These are phyloP conservation scores for Formicarius rufipectus DNA, from an alignment of 2,113 vertebrate genomes.

Conservation along the genomic window DNA sequence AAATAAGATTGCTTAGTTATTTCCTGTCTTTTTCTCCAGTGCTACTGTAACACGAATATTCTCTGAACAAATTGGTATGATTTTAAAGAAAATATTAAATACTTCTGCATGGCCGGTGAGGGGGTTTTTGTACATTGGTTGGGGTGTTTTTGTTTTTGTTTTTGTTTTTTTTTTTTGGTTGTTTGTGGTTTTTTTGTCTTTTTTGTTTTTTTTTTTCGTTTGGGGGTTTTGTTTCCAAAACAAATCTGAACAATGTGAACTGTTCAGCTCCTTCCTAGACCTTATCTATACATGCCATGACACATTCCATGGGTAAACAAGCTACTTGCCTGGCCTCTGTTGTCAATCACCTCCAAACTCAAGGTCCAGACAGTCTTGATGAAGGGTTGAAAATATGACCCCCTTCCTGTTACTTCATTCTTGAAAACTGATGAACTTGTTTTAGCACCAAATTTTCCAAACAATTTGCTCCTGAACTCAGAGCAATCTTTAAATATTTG, in stretches of 20 bases:
- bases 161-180: background rate
- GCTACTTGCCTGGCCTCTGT: rapidly evolving
- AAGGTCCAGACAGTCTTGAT: background rate
- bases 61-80: background rate
- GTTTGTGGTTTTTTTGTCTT: background rate
- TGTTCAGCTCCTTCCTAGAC: background rate
- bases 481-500: background rate
- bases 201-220: background rate
- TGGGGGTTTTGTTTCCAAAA: background rate
- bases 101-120: background rate
- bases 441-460: slow-evolving; percentile 20
- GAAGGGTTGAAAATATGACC: background rate
- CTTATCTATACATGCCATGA: background rate
- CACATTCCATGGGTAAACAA: background rate
- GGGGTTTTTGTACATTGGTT: background rate
- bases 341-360: background rate
- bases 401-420: background rate
- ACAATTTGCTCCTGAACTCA: background rate
- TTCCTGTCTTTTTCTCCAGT: background rate
- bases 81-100: background rate
- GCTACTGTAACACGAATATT: background rate
- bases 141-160: background rate
- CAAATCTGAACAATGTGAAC: background rate
- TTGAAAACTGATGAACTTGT: background rate
- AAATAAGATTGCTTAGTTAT: background rate